phyloP scores from a whole-genome alignment of 2,888 invertebrate genomes.

The Drosophila mulleri region DNA sequence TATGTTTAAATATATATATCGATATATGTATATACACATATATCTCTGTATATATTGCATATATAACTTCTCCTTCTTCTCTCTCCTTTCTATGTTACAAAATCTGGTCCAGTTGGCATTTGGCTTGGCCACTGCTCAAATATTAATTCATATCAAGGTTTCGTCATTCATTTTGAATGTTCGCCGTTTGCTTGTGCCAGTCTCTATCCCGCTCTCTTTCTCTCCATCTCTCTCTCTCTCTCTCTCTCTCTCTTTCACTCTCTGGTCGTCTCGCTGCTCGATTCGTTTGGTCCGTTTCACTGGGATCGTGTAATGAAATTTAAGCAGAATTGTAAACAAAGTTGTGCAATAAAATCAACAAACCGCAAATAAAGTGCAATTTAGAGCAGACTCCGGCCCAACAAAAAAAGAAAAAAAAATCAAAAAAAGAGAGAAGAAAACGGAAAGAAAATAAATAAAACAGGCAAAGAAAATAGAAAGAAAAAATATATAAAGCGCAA shows the following conservation, averaged over 20 bases:
- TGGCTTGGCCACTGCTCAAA: conserved; percentile 58
- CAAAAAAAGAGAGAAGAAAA: background rate
- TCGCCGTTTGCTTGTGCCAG: conserved; percentile 5
- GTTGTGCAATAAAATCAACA: conserved; percentile 76
- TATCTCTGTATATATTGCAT: background rate
- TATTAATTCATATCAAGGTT: conserved; percentile 82
- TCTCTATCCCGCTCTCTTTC: background rate
- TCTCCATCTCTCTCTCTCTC: background rate
- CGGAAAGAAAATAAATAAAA: conserved; percentile 16
- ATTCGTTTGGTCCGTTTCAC: conserved; percentile 49
- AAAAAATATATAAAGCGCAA: conserved; percentile 12
- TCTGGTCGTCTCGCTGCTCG: conserved; percentile 19
- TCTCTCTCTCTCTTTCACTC: background rate
- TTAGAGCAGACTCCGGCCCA: conserved; percentile 52
- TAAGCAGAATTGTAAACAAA: conserved; percentile 77
- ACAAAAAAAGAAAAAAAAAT: conserved; percentile 13
- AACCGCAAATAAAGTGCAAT: conserved; percentile 76
- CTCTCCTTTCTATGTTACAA: background rate
- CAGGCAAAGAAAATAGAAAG: conserved; percentile 15
- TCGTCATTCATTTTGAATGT: conserved; percentile 68
- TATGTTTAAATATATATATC: background rate
- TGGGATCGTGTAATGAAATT: conserved; percentile 76
- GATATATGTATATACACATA: conserved; percentile 3
- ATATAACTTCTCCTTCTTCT: background rate
- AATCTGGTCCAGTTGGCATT: conserved; percentile 34